phyloP scores from a whole-genome alignment of 2,888 invertebrate genomes.

The Trilocha varians region DNA sequence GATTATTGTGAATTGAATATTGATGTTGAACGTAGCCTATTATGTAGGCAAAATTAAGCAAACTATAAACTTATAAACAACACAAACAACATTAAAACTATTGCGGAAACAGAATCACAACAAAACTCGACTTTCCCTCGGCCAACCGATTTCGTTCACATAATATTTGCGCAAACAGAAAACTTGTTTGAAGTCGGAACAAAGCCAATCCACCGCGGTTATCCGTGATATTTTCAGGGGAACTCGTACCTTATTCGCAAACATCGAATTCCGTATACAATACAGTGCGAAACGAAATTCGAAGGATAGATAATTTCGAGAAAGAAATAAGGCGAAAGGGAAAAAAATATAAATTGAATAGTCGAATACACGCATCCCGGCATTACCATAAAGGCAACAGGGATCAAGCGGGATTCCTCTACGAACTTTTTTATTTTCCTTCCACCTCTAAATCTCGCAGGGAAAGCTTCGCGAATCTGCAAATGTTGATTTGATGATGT shows the following conservation, averaged over 20 bases:
- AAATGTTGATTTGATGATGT: constrained; percentile 74
- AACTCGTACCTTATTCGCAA: constrained; percentile 70
- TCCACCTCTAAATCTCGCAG: constrained; percentile 72
- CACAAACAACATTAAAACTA: constrained; percentile 16
- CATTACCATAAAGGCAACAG: constrained; percentile 72
- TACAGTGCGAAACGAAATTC: constrained; percentile 73
- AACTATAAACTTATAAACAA: neutral
- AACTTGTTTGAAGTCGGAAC: constrained; percentile 71
- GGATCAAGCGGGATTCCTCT: constrained; percentile 71
- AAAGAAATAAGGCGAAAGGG: constrained; percentile 68
- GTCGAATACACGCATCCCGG: constrained; percentile 73
- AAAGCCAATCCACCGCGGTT: constrained; percentile 69
- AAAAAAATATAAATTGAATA: constrained; percentile 73
- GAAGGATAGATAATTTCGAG: constrained; percentile 71
- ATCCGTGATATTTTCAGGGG: constrained; percentile 65
- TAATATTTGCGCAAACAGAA: constrained; percentile 52
- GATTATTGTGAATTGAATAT: no score
- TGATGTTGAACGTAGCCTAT: no score
- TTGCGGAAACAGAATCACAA: constrained; percentile 2
- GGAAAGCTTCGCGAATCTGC: constrained; percentile 73
- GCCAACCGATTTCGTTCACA: constrained; percentile 53
- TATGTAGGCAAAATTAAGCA: no score
- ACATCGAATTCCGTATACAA: constrained; percentile 68
- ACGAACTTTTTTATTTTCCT: constrained; percentile 74
- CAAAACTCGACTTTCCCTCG: neutral